Percentiles rank a stretch among this genome's conserved stretches.
Conservation (phyloP, 92 coral and sea anemone genomes). For the Desmophyllum pertusum region DNA sequence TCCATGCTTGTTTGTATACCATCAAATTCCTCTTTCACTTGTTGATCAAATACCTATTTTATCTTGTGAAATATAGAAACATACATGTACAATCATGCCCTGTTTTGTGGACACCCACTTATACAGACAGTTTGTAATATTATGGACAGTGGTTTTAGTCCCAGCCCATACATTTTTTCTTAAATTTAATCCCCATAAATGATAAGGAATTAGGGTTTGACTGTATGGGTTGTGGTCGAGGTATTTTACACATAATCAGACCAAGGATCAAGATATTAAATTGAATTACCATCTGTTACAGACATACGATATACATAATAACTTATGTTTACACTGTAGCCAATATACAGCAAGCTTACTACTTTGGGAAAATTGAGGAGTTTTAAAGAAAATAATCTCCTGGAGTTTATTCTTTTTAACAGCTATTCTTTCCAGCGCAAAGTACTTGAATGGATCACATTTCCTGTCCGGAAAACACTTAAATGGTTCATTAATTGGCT, state of each 20-base stretch:
- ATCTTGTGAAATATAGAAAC: not conserved
- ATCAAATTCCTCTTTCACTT: not conserved
- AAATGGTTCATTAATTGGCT: constrained; percentile 13
- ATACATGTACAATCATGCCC: not conserved
- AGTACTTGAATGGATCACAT: not conserved
- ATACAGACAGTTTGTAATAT: too few relatives aligned
- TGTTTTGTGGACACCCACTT: too few relatives aligned
- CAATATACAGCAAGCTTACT: not conserved
- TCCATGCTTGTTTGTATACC: not conserved
- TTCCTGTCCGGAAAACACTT: not conserved
- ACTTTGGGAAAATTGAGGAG: not conserved
- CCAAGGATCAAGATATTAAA: not conserved
- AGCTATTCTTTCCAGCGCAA: not conserved
- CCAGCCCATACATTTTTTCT: not conserved
- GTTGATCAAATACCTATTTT: not conserved
- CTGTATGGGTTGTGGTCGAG: not conserved
- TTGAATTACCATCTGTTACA: not conserved
- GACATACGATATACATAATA: constrained; percentile 1
- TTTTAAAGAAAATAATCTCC: not conserved
- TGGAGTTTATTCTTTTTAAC: not conserved
- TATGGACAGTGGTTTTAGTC: not conserved
- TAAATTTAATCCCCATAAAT: not conserved
- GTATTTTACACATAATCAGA: not conserved
- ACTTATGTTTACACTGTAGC: not conserved
- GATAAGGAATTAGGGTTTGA: not conserved